Percentiles rank a stretch among this genome's conserved stretches.
These are phyloP conservation scores for Pseudachorutes palmiensis DNA, from an alignment of 1,140 invertebrate genomes.

Conservation along the genomic window DNA sequence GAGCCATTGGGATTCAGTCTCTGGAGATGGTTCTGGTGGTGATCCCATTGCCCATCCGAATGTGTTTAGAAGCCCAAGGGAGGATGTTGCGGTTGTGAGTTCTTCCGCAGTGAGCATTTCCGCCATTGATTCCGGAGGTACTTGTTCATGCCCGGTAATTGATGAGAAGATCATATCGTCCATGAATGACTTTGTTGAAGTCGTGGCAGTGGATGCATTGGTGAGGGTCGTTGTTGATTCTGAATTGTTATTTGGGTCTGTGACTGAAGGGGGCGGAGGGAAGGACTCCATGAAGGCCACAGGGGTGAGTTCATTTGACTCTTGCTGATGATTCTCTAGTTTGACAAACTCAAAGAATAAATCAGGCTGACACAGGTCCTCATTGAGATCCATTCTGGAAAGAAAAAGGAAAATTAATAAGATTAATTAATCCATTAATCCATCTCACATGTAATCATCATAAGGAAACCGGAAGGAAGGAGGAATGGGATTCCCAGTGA, in stretches of 20 bases:
- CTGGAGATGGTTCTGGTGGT: background rate
- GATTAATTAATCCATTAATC: background rate
- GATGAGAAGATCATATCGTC: slow-evolving; percentile 34
- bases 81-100: background rate
- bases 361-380: slow-evolving; percentile 66
- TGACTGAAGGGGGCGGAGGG: slow-evolving; percentile 38
- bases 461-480: background rate
- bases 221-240: slow-evolving; percentile 40
- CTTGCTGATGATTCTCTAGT: slow-evolving; percentile 42
- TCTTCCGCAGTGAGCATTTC: background rate
- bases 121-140: no score
- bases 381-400: slow-evolving; percentile 39
- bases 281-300: slow-evolving; percentile 34
- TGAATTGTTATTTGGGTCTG: slow-evolving; percentile 61
- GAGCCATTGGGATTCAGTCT: background rate
- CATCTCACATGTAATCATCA: background rate
- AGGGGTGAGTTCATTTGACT: slow-evolving; percentile 18
- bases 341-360: slow-evolving; percentile 73
- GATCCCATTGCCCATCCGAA: slow-evolving; percentile 27
- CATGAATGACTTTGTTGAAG: slow-evolving; percentile 38
- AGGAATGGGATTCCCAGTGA: background rate
- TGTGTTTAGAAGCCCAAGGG: slow-evolving; percentile 32
- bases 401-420: background rate
- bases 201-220: slow-evolving; percentile 38
- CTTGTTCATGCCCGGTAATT: background rate